Conservation (phyloP, 2,888 invertebrate species). For the Gastrophysa polygoni region DNA sequence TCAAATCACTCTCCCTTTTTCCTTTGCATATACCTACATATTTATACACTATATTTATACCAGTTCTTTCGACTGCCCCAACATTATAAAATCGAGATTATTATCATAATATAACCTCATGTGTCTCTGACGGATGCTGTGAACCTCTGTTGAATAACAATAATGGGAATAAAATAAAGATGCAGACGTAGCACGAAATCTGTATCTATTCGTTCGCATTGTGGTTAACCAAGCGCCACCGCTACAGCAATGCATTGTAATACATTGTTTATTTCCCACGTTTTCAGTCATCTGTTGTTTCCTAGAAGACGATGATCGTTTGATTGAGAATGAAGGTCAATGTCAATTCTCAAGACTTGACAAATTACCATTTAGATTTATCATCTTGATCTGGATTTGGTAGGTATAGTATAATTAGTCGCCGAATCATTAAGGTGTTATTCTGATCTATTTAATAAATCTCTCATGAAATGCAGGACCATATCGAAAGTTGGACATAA, state of each 20-base stretch:
- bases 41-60: too few species aligned
- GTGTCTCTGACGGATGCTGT: slow-evolving; percentile 22
- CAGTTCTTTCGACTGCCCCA: neutral
- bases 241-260: neutral
- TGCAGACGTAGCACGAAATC: neutral
- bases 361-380: too few species aligned
- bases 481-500: too few species aligned
- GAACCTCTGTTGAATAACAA: slow-evolving; percentile 25
- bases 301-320: neutral
- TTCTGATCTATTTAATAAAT: too few species aligned
- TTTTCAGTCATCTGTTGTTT: neutral
- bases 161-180: slow-evolving; percentile 9
- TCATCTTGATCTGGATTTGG: too few species aligned
- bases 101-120: too few species aligned
- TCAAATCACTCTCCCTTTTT: too few species aligned
- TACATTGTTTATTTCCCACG: slow-evolving; percentile 10
- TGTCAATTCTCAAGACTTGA: neutral
- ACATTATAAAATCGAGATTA: neutral
- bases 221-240: neutral
- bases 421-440: too few species aligned
- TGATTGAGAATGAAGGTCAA: slow-evolving; percentile 5
- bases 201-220: neutral
- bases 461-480: too few species aligned
- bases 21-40: too few species aligned
- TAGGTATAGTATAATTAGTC: too few species aligned